Percentiles rank a stretch among this genome's conserved stretches.
phyloP scores from a whole-genome alignment of 2,888 invertebrate genomes.

The Vesta saturnalis region DNA sequence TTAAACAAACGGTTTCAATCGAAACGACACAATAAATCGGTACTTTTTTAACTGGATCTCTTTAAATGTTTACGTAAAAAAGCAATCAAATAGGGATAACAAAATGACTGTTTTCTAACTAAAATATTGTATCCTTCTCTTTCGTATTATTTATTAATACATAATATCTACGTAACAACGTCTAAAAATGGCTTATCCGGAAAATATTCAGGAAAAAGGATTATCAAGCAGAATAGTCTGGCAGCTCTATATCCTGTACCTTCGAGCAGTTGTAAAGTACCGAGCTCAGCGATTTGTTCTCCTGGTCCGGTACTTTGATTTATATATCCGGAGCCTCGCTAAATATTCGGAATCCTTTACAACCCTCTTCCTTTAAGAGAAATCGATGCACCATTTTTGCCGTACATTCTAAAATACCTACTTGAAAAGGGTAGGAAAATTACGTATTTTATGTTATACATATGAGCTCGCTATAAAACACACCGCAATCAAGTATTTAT shows the following conservation, averaged over 20 bases:
- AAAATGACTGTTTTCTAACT: background rate
- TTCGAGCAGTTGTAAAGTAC: conserved; percentile 53
- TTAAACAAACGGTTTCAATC: conserved; percentile 32
- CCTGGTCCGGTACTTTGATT: conserved; percentile 56
- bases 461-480: background rate
- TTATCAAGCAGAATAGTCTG: conserved; percentile 39
- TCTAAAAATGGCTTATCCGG: conserved; percentile 23
- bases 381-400: conserved; percentile 47
- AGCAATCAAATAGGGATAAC: background rate
- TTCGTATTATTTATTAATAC: conserved; percentile 15
- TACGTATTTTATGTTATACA: conserved; percentile 14
- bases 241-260: conserved; percentile 36
- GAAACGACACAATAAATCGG: conserved; percentile 21
- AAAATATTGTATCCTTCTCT: background rate
- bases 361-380: conserved; percentile 51
- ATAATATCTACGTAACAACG: conserved; percentile 13
- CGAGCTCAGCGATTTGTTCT: conserved; percentile 58
- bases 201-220: conserved; percentile 34
- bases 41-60: conserved; percentile 14
- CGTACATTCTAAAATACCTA: conserved; percentile 39
- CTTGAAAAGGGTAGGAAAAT: conserved; percentile 21
- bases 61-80: conserved; percentile 13
- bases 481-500: conserved; percentile 10
- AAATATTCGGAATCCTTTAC: conserved; percentile 58
- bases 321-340: conserved; percentile 56